Evolutionary conservation across 2,888 invertebrate species (phyloP), one percentile per base, ranked within the genome.

Genomic region (Anticlea derivata): DNA sequence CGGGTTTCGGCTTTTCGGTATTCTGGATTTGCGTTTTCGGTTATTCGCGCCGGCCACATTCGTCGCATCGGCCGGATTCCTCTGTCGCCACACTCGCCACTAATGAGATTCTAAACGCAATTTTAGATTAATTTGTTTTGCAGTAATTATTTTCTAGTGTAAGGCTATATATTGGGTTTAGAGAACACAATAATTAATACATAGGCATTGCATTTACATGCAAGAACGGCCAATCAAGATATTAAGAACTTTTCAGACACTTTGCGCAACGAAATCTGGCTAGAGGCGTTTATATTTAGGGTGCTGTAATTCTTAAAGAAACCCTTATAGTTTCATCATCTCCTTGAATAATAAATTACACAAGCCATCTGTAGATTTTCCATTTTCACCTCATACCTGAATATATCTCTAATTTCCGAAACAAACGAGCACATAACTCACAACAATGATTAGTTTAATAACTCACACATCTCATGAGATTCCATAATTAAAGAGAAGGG

Each of bases 401-500:
- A 4, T 17, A 17, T 17, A 17, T 3, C 31, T 7, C n/a, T n/a
- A n/a, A n/a, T n/a, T n/a, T n/a, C n/a, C n/a, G 7, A 12, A 8
- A 27, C 20, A 17, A 39, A 7, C 2, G 6, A 30, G 40, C 11
- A 35, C 22, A 39, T 80, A 83, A 78, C 69, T 79, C 80, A 38
- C 41, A 37, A 27, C 46, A 53, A 50, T 79, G 78, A 84, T 83
- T 75, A 76, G 66, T 55, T 53, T 68, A 68, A 82, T 82, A 84
- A 78, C 71, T 80, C 81, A 80, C 69, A 74, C 75, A 76, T 77
- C 73, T 77, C 75, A 73, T 78, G 79, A 83, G 82, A 80, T 78
- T 78, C 77, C 72, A 80, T 86, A 87, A 88, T 88, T 86, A 84
- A 78, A 83, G 68, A 68, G 82, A 77, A 78, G 84, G 84, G 85